Evolutionary conservation across 1,140 invertebrate species (phyloP), one percentile per base, ranked within the genome.

Genomic region (Drosophila kepulauana): DNA sequence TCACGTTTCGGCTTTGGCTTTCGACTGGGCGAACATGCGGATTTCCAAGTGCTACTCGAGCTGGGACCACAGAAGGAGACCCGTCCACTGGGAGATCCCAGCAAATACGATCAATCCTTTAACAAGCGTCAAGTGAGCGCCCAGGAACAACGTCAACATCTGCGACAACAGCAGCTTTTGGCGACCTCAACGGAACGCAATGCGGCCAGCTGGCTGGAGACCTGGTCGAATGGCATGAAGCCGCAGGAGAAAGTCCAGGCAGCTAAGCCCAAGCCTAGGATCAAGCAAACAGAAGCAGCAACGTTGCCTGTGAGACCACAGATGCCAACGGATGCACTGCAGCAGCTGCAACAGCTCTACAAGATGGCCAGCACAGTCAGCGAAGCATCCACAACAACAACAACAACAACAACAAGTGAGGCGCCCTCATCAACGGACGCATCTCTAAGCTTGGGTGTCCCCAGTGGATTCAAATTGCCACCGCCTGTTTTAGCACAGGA

Each of bases 1-100:
- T 97, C 96, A 1, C 94, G 96, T 51, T 59, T 97, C 13, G 96
- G 96, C 1, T 95, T 97, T 79, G 96, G 96, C 1, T 97, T 97
- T 88, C 94, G 96, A 35, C 93, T 97, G 2, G 96, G 96, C 1
- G 94, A 96, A 57, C 95, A 97, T 92, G 96, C 96, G 0, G 96
- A 97, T 92, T 95, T 97, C 78, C 96, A 97, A 91, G 92, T 97
- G 2, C 70, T 97, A 11, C 92, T 97, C 15, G 96, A 97, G 87
- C 87, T 97, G 5, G 96, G 96, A 1, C 96, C 96, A 1, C 96
- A 97, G 84, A 94, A 92, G 6, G 93, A 95, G 46, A 97, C 96
- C 0, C 94, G 94, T 48, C 93, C 95, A 0, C 92, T 96, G 8
- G 94, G 95, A 0, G 75, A 79, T 5, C 54, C 77, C 28, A 75